phyloP scores from a whole-genome alignment of 2,113 vertebrate genomes.

The Dipodomys merriami region DNA sequence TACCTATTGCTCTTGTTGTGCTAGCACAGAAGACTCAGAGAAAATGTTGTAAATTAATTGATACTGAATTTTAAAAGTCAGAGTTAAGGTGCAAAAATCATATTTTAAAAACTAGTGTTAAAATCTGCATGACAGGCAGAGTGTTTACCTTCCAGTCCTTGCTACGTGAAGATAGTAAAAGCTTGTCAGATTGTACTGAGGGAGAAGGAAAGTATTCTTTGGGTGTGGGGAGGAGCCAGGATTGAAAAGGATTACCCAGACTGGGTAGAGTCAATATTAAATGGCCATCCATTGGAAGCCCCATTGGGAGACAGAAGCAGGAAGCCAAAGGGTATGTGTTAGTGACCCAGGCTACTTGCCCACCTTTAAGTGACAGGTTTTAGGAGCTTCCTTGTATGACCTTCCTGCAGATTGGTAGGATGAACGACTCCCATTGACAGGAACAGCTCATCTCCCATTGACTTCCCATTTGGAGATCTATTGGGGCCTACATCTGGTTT shows the following conservation, averaged over 20 bases:
- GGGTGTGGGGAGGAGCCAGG: background rate
- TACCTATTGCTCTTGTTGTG: background rate
- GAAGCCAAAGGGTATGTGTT: background rate
- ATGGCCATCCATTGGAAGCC: background rate
- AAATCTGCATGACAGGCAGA: background rate
- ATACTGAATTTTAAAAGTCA: background rate
- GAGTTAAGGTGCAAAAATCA: background rate
- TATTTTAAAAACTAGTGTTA: background rate
- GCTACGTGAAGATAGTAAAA: background rate
- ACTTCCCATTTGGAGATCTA: background rate
- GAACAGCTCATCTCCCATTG: no score
- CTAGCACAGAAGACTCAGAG: background rate
- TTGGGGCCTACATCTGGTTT: background rate
- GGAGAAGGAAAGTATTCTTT: background rate
- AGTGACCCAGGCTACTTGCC: background rate
- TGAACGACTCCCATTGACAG: background rate
- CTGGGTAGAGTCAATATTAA: background rate
- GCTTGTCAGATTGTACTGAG: background rate
- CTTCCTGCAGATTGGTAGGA: background rate
- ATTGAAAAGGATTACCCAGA: background rate
- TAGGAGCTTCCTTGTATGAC: background rate
- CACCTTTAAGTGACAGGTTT: background rate
- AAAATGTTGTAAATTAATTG: background rate
- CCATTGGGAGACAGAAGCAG: background rate
- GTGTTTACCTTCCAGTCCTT: conserved; percentile 17